phyloP scores from a whole-genome alignment of 2,113 vertebrate species.

The Rhinoptilus africanus region DNA sequence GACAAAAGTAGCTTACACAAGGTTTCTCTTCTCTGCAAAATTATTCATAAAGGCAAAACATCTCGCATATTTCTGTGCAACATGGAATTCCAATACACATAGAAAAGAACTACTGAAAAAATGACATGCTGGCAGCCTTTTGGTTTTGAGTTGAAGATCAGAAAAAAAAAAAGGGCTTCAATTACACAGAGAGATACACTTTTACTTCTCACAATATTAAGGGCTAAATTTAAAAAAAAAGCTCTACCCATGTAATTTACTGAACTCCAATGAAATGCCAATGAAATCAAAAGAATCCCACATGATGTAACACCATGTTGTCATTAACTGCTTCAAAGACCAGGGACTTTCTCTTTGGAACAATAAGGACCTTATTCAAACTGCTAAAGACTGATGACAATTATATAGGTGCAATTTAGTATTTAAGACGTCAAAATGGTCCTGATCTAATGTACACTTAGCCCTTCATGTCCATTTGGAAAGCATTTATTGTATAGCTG shows the following conservation, averaged over 20 bases:
- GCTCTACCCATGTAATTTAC: neutral
- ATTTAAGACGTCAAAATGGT: neutral
- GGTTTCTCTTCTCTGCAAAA: neutral
- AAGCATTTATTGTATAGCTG: neutral
- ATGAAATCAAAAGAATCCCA: neutral
- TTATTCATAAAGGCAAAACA: neutral
- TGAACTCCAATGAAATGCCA: neutral
- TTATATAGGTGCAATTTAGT: neutral
- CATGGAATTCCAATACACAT: neutral
- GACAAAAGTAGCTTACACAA: neutral
- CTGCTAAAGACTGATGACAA: neutral
- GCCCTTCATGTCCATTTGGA: neutral
- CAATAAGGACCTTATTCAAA: neutral
- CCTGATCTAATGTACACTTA: neutral
- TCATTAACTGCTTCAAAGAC: neutral
- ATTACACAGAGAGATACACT: neutral
- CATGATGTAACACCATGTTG: neutral
- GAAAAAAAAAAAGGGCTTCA: neutral
- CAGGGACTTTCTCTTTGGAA: neutral
- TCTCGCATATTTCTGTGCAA: neutral
- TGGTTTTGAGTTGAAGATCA: neutral
- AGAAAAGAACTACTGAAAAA: neutral
- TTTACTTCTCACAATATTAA: neutral
- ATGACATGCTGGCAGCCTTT: neutral
- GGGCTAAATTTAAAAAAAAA: neutral